Percentiles rank a stretch among this genome's conserved stretches.
Conservation (phyloP, 2,113 vertebrate genomes). For the Athene cunicularia region DNA sequence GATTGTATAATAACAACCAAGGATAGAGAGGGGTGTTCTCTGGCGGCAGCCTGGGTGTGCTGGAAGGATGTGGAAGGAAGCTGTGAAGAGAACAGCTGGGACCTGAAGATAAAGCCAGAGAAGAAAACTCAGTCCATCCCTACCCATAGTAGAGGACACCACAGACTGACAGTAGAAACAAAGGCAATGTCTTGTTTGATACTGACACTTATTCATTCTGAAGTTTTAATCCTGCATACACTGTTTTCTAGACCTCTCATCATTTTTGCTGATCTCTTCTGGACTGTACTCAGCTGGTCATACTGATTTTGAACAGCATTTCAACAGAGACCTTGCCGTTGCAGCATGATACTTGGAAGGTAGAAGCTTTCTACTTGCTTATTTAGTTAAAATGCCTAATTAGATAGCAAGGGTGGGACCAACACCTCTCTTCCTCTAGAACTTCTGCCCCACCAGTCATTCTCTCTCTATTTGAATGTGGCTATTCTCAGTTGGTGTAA, state of each 20-base stretch:
- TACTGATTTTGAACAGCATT: neutral
- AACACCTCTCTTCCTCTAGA: neutral
- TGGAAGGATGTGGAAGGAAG: neutral
- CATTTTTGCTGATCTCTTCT: neutral
- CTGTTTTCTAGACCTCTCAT: neutral
- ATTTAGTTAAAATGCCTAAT: neutral
- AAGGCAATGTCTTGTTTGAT: neutral
- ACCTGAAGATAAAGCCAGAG: neutral
- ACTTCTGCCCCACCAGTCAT: neutral
- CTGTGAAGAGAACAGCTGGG: neutral
- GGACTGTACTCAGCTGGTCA: neutral
- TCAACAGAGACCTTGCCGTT: neutral
- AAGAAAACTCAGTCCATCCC: neutral
- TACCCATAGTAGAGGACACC: neutral
- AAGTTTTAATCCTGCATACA: neutral
- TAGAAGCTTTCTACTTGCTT: neutral
- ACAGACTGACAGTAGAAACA: neutral
- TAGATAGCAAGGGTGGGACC: neutral
- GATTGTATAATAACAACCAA: fast-evolving
- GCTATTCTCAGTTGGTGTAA: neutral
- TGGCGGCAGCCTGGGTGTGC: neutral
- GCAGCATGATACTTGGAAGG: neutral
- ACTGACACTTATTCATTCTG: neutral
- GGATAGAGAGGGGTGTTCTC: neutral
- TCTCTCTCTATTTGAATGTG: neutral